These are phyloP conservation scores for Hirudo medicinalis DNA, from an alignment of 1,140 invertebrate species.

Conservation along the genomic window DNA sequence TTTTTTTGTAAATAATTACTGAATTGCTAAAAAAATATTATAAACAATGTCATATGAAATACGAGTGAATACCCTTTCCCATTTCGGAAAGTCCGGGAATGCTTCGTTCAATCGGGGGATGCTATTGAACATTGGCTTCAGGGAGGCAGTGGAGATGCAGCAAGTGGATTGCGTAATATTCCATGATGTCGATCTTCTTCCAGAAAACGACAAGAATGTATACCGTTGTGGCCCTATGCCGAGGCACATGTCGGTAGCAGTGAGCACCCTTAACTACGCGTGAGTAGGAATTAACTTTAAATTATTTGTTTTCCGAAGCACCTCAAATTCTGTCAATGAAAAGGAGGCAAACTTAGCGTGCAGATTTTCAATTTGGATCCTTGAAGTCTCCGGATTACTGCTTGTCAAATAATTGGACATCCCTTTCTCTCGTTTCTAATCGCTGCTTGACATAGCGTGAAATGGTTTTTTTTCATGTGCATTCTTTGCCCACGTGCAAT, in stretches of 20 bases:
- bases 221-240: constrained; percentile 62
- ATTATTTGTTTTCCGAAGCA: too few relatives aligned
- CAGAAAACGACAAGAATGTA: constrained; percentile 77
- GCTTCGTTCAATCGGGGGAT: constrained; percentile 70
- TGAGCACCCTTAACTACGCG: constrained; percentile 77
- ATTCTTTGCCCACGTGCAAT: too few relatives aligned
- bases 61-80: background rate
- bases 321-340: too few relatives aligned
- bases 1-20: background rate
- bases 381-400: too few relatives aligned
- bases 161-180: constrained; percentile 78
- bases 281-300: constrained; percentile 33
- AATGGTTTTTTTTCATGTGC: too few relatives aligned
- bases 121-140: constrained; percentile 87
- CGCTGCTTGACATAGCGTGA: too few relatives aligned
- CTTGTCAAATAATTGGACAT: too few relatives aligned
- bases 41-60: background rate
- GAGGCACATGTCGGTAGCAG: constrained; percentile 68
- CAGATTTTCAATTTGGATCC: too few relatives aligned
- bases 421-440: too few relatives aligned
- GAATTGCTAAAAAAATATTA: background rate
- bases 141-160: constrained; percentile 62
- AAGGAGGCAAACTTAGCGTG: too few relatives aligned
- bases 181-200: constrained; percentile 85
- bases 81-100: background rate